Evolutionary conservation across 2,797 vertebrate genomes (phyloP), one percentile per base, ranked within the genome.

Genomic region (Meda fulgida): DNA sequence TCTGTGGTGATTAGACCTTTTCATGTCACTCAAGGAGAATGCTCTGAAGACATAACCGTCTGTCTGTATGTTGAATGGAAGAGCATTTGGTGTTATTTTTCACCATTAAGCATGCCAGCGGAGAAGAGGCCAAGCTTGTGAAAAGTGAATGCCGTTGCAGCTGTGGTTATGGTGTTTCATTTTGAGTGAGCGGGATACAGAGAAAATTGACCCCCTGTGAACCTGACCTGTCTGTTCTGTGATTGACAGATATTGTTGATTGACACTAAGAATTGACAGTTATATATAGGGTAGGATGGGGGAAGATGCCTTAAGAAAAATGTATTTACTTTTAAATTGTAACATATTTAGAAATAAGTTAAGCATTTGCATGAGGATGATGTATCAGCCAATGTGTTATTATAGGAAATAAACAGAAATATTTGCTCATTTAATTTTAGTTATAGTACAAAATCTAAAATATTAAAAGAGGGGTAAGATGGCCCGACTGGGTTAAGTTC

Each of bases 51-150:
- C 48, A 80, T 86, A 85, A 85, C 3, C 43, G 73, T 67, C 77
- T 77, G 43, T 76, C 67, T 60, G 26, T 79, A 80, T 66, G 43
- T 19, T 84, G 31, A 87, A 69, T 60, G 76, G 23, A 76, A 38
- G 40, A 81, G 43, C 78, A 51, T 60, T 79, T 79, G 80, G 80
- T 63, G 69, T 60, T 85, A 81, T 85, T 80, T 75, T 83, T 86
- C 84, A 81, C 23, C 11, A 79, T 79, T 82, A 80, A 70, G 46
- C 78, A 60, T 85, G 80, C 76, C 60, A 84, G 31, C 48, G 58
- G 67, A 81, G 71, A 29, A 70, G 34, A 87, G 58, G 75, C 79
- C 79, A 80, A 85, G 81, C 58, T 85, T 88, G 77, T 84, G 85
- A 88, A 85, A 87, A 58, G 18, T 76, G 55, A 86, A 84, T 77